Percentiles rank a stretch among this genome's conserved stretches.
phyloP scores from a whole-genome alignment of 92 coral and sea anemone species.

The Palythoa caribaeorum region DNA sequence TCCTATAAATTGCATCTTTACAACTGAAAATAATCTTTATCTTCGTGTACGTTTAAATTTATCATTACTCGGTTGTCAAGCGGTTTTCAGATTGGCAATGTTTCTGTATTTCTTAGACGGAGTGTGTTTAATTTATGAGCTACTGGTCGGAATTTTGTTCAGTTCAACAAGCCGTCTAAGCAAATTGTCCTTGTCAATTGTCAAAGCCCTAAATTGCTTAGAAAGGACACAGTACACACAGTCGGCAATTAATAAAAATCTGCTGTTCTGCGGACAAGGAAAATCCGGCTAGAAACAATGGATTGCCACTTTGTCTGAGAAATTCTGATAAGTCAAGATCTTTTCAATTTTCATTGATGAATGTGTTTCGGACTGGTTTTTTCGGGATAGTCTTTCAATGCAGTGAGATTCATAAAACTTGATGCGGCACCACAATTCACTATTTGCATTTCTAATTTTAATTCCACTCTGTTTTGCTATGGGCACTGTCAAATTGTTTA shows the following conservation, averaged over 20 bases:
- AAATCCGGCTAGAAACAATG: neutral
- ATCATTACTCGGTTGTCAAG: no score
- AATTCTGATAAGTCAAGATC: neutral
- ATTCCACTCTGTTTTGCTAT: neutral
- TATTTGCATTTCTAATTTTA: neutral
- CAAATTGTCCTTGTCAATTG: neutral
- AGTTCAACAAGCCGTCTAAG: neutral
- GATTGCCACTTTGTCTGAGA: neutral
- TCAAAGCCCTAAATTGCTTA: neutral
- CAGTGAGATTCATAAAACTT: neutral
- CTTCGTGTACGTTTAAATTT: no score
- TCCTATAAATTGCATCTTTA: slow-evolving; percentile 70
- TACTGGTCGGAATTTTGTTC: neutral
- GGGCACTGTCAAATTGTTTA: neutral
- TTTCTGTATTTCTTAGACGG: neutral
- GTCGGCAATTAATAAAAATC: neutral
- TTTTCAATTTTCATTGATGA: neutral
- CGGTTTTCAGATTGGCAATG: neutral
- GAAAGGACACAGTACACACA: neutral
- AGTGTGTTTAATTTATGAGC: neutral
- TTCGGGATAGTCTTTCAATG: neutral
- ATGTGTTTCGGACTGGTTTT: neutral
- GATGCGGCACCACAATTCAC: neutral
- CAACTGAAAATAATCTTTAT: neutral
- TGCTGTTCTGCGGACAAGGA: neutral